Base-by-base conservation (phyloP, 1,140 invertebrate species). In the Nilaparvata lugens region DNA sequence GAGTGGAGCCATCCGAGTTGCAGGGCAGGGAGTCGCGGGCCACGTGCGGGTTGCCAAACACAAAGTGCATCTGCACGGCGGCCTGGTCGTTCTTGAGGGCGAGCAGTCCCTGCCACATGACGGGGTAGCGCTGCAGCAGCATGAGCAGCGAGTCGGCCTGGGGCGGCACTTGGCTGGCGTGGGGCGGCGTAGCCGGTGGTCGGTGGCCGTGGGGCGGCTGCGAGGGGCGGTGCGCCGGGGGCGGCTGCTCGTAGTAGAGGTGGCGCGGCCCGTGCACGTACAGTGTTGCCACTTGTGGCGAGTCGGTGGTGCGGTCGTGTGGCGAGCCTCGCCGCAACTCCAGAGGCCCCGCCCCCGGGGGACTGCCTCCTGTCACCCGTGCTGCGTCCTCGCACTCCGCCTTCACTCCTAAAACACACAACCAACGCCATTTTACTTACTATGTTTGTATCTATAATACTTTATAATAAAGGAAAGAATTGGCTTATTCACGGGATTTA, bases 11-110 rank as follows among this genome's bases (percentile, higher is more conserved):
- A 69, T 93, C 90, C 24, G 82, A 80, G 70, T 88, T 83, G 52
- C 83, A 83, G 5, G 90, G 90, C 66, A 95, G 75, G 64, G 92
- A 91, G 58, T 85, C 85, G 35, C 83, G 81, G 0, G 92, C 91
- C 53, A 96, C 88, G 65, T 82, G 80, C 0, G 86, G 86, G 80
- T 93, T 97, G 14, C 96, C 96, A 66, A 91, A 91, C 25, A 98
- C 91, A 75, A 94, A 95, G 74, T 97, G 94, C 94, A 98, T 97
- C 76, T 98, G 94, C 9, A 98, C 95, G 19, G 90, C 90, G 3
- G 94, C 93, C 67, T 90, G 90, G 73, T 98, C 95, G 74, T 94
- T 97, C 74, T 98, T 98, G 31, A 98, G 76, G 0, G 91, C 93
- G 64, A 98, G 73, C 35, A 94, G 73, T 1, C 95, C 95, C 78